Base-by-base conservation (phyloP, 2,113 vertebrate species). In the Podiceps cristatus region DNA sequence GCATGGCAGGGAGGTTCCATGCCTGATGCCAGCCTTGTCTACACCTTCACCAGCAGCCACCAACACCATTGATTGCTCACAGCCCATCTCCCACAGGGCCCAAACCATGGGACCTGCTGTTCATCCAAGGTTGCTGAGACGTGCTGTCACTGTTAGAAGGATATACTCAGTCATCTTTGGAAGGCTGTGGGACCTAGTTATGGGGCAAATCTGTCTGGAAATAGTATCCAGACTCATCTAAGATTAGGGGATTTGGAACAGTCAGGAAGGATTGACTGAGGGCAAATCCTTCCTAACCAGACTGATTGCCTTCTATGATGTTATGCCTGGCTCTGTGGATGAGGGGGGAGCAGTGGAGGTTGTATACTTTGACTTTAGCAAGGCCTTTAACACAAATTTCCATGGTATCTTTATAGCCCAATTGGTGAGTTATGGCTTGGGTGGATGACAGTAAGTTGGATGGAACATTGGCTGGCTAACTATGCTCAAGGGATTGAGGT, bases 21-120 rank as follows among this genome's bases (percentile, higher is more conserved):
- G 50, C 27, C 31, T 15, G 44, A 45, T 55, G 28, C 14, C 83
- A 74, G 35, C 25, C 49, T 45, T 66, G 11, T 49, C 29, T 53
- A 24, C 56, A 42, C 3, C 8, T 28, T 79, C 53, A 42, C 14
- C 5, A 20, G 16, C 13, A 35, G 15, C 37, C 71, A n/a, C 11
- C 13, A 16, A 7, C 7, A 20, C 19, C 18, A 49, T 17, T 0
- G 3, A 17, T 50, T 49, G 18, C 29, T 49, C 27, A 47, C 56
- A 49, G 16, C 13, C 29, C 20, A 5, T 0, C 1, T 22, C 8
- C 40, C 45, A 50, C 8, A 25, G 16, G 5, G 11, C 19, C 15
- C 22, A 53, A 7, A 31, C 49, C 20, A 18, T 0, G 1, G 20
- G 18, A 63, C 31, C 4, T 49, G 55, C 11, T 47, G 16, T 40